Conservation (phyloP, 2,888 invertebrate species). For the Scelioninae gen. 1 region DNA sequence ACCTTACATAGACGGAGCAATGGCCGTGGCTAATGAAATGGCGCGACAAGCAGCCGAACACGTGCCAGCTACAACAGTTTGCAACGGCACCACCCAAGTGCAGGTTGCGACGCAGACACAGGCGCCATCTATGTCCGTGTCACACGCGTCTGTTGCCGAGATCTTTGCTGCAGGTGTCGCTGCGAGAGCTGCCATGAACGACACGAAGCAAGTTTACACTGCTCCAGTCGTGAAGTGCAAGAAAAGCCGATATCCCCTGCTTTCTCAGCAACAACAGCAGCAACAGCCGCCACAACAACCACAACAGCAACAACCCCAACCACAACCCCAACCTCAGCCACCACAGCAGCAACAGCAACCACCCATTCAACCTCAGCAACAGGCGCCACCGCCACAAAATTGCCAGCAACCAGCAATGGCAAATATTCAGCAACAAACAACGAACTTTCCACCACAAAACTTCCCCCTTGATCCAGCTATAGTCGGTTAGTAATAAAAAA, state of each 20-base stretch:
- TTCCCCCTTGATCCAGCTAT: constrained; percentile 85
- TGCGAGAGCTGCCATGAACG: constrained; percentile 57
- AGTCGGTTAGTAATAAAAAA: constrained; percentile 84
- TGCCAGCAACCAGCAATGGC: constrained; percentile 74
- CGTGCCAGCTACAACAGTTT: constrained; percentile 75
- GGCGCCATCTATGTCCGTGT: constrained; percentile 81
- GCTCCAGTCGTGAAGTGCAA: constrained; percentile 82
- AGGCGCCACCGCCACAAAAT: too few relatives aligned
- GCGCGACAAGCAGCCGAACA: constrained; percentile 74
- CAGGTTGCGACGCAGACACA: constrained; percentile 88
- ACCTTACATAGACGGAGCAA: too few relatives aligned
- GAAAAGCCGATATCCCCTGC: constrained; percentile 82
- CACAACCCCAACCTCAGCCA: constrained; percentile 67
- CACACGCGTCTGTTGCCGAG: constrained; percentile 72
- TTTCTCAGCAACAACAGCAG: constrained; percentile 80
- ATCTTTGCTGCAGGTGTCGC: constrained; percentile 75
- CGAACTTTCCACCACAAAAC: constrained; percentile 84
- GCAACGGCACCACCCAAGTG: constrained; percentile 85
- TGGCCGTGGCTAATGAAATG: too few relatives aligned
- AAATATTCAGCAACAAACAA: constrained; percentile 75
- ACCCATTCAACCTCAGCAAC: too few relatives aligned
- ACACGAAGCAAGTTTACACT: constrained; percentile 81
- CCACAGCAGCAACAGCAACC: constrained; percentile 75
- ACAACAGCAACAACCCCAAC: constrained; percentile 73
- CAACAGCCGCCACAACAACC: constrained; percentile 73